These are phyloP conservation scores for Rhynchonycteris naso DNA, from an alignment of 2,797 vertebrate species.

Conservation along the genomic window DNA sequence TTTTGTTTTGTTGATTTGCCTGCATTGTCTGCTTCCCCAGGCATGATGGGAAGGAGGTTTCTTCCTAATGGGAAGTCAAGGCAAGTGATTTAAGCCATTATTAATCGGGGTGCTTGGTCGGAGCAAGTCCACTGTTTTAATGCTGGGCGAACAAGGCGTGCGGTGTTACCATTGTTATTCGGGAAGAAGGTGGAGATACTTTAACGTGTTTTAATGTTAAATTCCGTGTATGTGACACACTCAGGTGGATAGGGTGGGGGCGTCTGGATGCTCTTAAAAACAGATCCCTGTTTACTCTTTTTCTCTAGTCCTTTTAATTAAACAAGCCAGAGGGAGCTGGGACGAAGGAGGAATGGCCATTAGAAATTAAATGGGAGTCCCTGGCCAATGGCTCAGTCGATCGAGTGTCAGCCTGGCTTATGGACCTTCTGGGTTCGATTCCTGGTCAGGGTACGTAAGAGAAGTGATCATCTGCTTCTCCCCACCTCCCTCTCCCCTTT, in stretches of 20 bases:
- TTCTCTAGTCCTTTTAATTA: not conserved
- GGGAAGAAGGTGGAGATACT: constrained; percentile 64
- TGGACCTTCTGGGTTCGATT: too few relatives aligned
- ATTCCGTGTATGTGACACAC: accelerated
- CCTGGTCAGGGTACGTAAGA: too few relatives aligned
- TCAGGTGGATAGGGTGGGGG: not conserved
- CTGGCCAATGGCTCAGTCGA: too few relatives aligned
- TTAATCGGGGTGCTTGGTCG: constrained; percentile 79
- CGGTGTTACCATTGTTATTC: constrained; percentile 54
- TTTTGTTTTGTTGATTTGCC: too few relatives aligned
- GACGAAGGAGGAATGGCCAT: not conserved
- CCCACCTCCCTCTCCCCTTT: too few relatives aligned
- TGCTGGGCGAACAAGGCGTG: constrained; percentile 83
- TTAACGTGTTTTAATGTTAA: not conserved
- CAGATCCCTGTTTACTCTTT: not conserved
- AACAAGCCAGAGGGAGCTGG: not conserved
- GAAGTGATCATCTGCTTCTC: too few relatives aligned
- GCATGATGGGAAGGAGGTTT: constrained; percentile 68
- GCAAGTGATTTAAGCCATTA: constrained; percentile 77
- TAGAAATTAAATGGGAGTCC: not conserved
- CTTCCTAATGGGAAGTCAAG: constrained; percentile 56
- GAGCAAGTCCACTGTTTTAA: constrained; percentile 73
- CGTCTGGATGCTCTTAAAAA: not conserved
- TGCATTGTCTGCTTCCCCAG: not conserved
- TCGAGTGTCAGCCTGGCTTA: too few relatives aligned